Evolutionary conservation across 2,888 invertebrate genomes (phyloP), one percentile per base, ranked within the genome.

Genomic region (Phaedon cochleariae): DNA sequence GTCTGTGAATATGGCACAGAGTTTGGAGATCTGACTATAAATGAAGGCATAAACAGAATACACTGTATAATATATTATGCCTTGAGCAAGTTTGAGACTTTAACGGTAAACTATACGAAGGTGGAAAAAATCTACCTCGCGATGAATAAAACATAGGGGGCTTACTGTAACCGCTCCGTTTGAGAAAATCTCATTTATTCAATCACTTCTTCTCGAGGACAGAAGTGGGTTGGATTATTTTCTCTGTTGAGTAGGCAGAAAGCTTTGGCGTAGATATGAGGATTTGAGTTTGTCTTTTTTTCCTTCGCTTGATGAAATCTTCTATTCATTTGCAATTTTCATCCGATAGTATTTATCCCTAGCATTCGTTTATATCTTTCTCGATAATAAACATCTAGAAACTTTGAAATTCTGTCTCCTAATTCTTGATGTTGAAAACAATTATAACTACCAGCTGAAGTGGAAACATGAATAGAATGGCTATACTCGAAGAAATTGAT

Each of bases 171-270:
- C 73, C 74, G 72, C 72, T 66, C 62, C 74, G 72, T 73, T 74
- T 70, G 71, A 69, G 76, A 75, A 78, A 79, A 79, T 79, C 79
- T 77, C 78, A 77, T 79, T 79, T 79, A 79, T 79, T 77, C 79
- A 78, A 79, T 79, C 77, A 77, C 78, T 77, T 73, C 74, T 72
- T 77, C 67, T 74, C 69, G 67, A 61, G 69, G 65, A 69, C 66
- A 70, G 67, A 72, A 75, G 72, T 71, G 72, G 70, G 64, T 60
- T 20, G 51, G 60, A 61, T 65, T 52, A 64, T 60, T 65, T 62
- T 60, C 49, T 41, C 60, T 41, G 54, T 21, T 10, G 37, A 20
- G 20, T 37, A 37, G 54, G 34, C 31, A 17, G 18, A 31, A 53
- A 31, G 53, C 29, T 29, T 31, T 3, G 41, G 41, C 41, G 41